Conservation (phyloP, 2,888 invertebrate species). For the Lutraria lutraria region DNA sequence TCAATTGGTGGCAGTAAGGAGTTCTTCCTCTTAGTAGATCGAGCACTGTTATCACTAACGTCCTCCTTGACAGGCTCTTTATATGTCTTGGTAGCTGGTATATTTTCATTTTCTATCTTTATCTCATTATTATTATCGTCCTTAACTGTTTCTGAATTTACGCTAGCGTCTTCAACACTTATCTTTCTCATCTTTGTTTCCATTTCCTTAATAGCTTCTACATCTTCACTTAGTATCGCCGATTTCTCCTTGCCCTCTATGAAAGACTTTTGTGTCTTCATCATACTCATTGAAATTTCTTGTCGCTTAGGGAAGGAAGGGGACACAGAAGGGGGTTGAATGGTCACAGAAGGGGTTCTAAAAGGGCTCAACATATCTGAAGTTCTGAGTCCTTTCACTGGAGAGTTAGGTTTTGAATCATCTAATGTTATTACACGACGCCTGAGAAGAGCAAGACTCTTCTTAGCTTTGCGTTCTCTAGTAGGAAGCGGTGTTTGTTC, state of each 20-base stretch:
- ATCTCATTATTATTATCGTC: conserved; percentile 9
- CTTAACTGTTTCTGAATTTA: neutral
- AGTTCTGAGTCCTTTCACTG: conserved; percentile 26
- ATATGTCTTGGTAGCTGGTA: neutral
- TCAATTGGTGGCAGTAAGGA: neutral
- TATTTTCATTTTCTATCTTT: neutral
- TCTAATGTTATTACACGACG: conserved; percentile 57
- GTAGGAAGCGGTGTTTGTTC: conserved; percentile 43
- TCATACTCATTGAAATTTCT: conserved; percentile 67
- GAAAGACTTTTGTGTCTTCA: conserved; percentile 68
- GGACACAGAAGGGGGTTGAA: conserved; percentile 39
- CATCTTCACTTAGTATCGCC: neutral
- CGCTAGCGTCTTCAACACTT: neutral
- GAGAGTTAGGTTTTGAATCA: conserved; percentile 50
- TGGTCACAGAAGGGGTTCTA: conserved; percentile 44
- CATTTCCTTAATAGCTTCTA: neutral
- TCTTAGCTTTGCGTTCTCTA: conserved; percentile 46
- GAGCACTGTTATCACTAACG: neutral
- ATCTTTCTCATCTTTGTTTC: conserved; percentile 29
- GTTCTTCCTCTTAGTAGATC: neutral
- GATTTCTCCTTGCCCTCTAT: conserved; percentile 42
- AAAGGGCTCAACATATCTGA: conserved; percentile 26
- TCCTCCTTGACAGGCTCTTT: neutral
- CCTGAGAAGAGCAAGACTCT: conserved; percentile 45
- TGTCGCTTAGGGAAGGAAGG: conserved; percentile 41